Evolutionary conservation across 2,888 invertebrate genomes (phyloP), one percentile per base, ranked within the genome.

Genomic region (Cephus pygmeus): DNA sequence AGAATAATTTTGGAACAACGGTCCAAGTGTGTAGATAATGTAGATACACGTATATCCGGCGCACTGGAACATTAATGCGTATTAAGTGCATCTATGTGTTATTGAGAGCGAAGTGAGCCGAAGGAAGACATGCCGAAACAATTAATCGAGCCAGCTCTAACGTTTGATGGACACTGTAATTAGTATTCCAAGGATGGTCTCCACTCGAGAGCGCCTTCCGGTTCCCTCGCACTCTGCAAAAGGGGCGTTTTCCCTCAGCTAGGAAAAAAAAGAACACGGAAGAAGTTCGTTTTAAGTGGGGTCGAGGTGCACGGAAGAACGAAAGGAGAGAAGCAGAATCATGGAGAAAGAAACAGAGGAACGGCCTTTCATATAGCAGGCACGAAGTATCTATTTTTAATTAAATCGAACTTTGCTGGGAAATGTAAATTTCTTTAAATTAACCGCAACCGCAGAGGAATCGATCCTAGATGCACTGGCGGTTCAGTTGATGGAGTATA

Each of bases 321-420:
- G 9, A 56, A 23, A 56, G 9, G 15, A 15, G 40, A 4, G 40
- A 40, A 15, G 15, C 1, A 15, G 15, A 15, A 40, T 15, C 4
- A 40, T 15, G 40, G 15, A 15, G 15, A 40, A 40, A 15, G 40
- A 40, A 4, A 40, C 15, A 40, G 15, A 40, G 15, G 1, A 1
- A 4, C 9, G 9, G 56, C 23, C 23, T 23, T 56, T 23, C 56
- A 1, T 9, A 6, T 9, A 56, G 4, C 56, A 56, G 56, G 56
- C 9, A 23, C 23, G 2, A 56, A 23, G 56, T 56, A 23, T 9
- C 23, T 56, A 56, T 56, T 79, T 84, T 81, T 84, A 84, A 82
- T 84, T 84, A 83, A 84, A 84, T 82, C 79, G 73, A 84, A 84
- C 81, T 77, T 76, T 76, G 68, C 56, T 73, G 69, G 9, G 9